A percentile compares a stretch with the other conserved stretches of the same genome.
Conservation (phyloP, 37 sponge, comb jelly and placozoan genomes). For the Crambe crambe region DNA sequence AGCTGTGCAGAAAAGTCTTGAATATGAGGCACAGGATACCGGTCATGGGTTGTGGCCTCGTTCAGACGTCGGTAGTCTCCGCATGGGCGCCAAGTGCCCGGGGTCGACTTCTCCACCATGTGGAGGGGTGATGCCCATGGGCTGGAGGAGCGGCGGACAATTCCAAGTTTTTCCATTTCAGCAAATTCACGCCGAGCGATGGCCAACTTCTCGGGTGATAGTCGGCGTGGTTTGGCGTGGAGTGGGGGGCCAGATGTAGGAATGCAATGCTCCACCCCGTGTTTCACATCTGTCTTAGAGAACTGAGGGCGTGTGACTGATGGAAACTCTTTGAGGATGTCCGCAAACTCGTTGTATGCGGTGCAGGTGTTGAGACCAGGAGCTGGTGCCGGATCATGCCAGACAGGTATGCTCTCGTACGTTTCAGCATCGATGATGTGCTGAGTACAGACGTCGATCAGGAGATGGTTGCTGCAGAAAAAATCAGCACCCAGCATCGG, state of each 20-base stretch:
- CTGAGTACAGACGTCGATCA: conserved; percentile 1
- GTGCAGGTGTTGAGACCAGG: background rate
- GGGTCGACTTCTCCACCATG: conserved; percentile 36
- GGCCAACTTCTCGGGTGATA: conserved; percentile 28
- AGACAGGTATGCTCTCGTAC: background rate
- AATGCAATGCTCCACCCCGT: conserved; percentile 39
- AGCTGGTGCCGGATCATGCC: background rate
- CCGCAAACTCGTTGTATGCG: background rate
- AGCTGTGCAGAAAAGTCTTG: conserved; percentile 42
- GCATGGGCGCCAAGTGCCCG: conserved; percentile 67
- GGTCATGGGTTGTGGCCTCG: conserved; percentile 40
- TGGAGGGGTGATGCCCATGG: conserved; percentile 56
- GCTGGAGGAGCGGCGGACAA: conserved; percentile 47
- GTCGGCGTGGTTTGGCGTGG: conserved; percentile 13
- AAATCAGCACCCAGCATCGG: conserved; percentile 32
- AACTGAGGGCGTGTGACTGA: conserved; percentile 21
- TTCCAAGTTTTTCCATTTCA: conserved; percentile 33
- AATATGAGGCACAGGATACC: conserved; percentile 64
- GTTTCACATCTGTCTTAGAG: conserved; percentile 4
- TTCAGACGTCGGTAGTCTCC: conserved; percentile 66
- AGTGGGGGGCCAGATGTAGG: conserved; percentile 38
- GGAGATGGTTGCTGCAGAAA: conserved; percentile 10
- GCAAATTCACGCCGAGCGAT: conserved; percentile 30
- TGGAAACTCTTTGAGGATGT: conserved; percentile 21
- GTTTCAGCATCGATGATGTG: background rate